Evolutionary conservation across 2,113 vertebrate genomes (phyloP).

Genomic region (Siphamia tubifer): DNA sequence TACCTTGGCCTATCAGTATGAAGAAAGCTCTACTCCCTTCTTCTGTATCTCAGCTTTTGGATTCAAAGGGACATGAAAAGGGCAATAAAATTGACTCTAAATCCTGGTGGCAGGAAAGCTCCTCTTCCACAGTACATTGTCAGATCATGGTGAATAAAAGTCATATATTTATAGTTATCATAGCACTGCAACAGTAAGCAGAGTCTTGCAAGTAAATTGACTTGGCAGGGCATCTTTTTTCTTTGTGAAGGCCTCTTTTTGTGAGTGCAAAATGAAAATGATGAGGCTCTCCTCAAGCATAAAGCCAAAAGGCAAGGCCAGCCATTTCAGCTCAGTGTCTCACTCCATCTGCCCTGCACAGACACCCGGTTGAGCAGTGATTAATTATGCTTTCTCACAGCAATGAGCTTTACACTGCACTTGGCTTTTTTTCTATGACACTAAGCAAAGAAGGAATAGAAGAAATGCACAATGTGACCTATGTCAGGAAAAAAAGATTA

Average conservation of each 20-base stretch:
- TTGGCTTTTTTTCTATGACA: conserved; percentile 34
- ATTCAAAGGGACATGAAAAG: conserved; percentile 72
- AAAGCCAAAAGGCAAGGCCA: conserved; percentile 55
- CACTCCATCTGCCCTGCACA: conserved; percentile 60
- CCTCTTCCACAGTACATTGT: conserved; percentile 47
- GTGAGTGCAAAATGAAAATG: conserved; percentile 53
- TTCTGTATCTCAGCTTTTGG: conserved; percentile 9
- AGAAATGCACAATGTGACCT: background rate
- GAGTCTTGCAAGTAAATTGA: conserved; percentile 62
- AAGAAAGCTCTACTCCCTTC: background rate
- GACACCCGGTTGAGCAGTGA: conserved; percentile 49
- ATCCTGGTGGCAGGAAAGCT: conserved; percentile 63
- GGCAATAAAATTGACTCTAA: conserved; percentile 72
- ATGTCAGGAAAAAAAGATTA: background rate
- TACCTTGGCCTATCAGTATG: conserved; percentile 61
- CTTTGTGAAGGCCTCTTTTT: conserved; percentile 47
- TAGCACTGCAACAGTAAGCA: conserved; percentile 49
- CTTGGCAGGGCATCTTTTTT: conserved; percentile 40
- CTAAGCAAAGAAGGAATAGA: background rate
- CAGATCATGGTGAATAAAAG: conserved; percentile 59
- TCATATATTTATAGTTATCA: conserved; percentile 67
- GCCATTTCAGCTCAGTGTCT: conserved; percentile 54
- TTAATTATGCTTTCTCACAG: conserved; percentile 65
- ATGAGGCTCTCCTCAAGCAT: conserved; percentile 54
- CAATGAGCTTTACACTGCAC: conserved; percentile 25